A percentile compares a stretch with the other conserved stretches of the same genome.
phyloP scores from a whole-genome alignment of 2,888 invertebrate genomes.

The Pyrrhia umbra region DNA sequence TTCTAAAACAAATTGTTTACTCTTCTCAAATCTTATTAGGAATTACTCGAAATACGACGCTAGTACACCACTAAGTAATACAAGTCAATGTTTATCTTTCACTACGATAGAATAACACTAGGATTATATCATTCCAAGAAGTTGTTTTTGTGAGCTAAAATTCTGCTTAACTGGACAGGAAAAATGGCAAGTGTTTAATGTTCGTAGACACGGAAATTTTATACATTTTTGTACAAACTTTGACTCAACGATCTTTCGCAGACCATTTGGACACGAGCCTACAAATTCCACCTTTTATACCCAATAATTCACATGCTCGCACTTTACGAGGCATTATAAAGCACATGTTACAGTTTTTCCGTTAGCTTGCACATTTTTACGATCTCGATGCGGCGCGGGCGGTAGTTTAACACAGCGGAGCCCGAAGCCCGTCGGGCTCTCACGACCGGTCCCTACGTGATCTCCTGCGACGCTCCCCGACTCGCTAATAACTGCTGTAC shows the following conservation, averaged over 20 bases:
- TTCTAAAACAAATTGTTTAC: background rate
- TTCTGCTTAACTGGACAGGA: constrained; percentile 4
- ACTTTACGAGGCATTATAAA: constrained; percentile 60
- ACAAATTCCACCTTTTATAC: constrained; percentile 57
- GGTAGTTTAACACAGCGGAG: constrained; percentile 56
- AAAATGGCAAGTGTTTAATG: constrained; percentile 12
- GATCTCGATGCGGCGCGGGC: constrained; percentile 65
- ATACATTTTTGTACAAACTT: constrained; percentile 1
- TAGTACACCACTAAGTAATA: constrained; percentile 7
- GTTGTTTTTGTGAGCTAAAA: constrained; percentile 24
- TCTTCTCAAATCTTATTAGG: constrained; percentile 1
- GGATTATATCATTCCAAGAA: constrained; percentile 5
- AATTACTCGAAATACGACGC: constrained; percentile 9
- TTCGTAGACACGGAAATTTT: background rate
- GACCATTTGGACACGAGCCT: constrained; percentile 40
- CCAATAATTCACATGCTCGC: constrained; percentile 50
- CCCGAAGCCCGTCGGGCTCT: constrained; percentile 58
- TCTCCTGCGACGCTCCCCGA: constrained; percentile 80
- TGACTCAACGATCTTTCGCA: constrained; percentile 21
- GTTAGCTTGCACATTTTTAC: constrained; percentile 85
- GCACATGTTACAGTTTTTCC: constrained; percentile 73
- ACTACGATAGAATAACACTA: constrained; percentile 14
- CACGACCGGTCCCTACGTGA: constrained; percentile 85
- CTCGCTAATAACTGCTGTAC: constrained; percentile 75
- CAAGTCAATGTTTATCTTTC: constrained; percentile 15